A percentile compares a stretch with the other conserved stretches of the same genome.
Conservation (phyloP, 1,140 invertebrate species). For the Pseudomyrmex concolor region DNA sequence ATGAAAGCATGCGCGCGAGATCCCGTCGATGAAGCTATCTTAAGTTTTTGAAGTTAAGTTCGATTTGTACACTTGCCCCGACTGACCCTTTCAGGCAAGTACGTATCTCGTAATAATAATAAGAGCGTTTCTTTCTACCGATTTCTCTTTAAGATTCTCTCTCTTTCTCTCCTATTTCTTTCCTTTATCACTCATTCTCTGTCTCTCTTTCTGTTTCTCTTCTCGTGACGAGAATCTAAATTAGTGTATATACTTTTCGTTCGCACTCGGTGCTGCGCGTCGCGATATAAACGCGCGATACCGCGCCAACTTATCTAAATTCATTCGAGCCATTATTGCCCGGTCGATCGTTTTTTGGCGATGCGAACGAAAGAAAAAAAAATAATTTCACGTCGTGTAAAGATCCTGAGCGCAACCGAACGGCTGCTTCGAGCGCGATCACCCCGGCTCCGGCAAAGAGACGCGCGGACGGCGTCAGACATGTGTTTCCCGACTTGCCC, state of each 20-base stretch:
- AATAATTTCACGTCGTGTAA: conserved; percentile 41
- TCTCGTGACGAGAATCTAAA: conserved; percentile 24
- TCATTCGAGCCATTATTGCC: conserved; percentile 4
- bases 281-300: background rate
- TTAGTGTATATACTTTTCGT: conserved; percentile 31
- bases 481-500: conserved; percentile 18
- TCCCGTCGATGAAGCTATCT: conserved; percentile 64
- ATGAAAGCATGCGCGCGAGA: conserved; percentile 9
- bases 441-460: conserved; percentile 54
- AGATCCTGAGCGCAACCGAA: conserved; percentile 68
- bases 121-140: conserved; percentile 58
- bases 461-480: conserved; percentile 33
- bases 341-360: conserved; percentile 57
- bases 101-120: conserved; percentile 62
- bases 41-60: conserved; percentile 65
- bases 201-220: background rate
- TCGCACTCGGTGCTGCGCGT: conserved; percentile 20
- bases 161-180: background rate
- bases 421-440: conserved; percentile 70
- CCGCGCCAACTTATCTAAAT: conserved; percentile 2
- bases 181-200: conserved; percentile 5
- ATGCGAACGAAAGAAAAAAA: conserved; percentile 11
- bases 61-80: conserved; percentile 72
- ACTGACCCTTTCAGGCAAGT: conserved; percentile 73
- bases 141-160: conserved; percentile 43